A percentile compares a stretch with the other conserved stretches of the same genome.
Evolutionary conservation across 2,888 invertebrate genomes (phyloP).

Genomic region (Augiades crinisus): DNA sequence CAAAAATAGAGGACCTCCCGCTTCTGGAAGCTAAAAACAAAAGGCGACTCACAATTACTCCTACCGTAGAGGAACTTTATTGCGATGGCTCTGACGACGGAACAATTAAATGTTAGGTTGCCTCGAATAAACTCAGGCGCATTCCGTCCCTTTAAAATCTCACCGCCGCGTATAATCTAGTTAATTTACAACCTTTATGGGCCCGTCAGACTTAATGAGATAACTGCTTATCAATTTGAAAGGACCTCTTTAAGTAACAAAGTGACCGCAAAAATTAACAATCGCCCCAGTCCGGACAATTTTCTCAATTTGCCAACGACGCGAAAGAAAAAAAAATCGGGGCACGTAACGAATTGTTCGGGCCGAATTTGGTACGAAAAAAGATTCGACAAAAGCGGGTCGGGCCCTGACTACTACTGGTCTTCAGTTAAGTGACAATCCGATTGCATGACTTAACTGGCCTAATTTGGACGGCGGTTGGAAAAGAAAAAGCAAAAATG

Average conservation of each 20-base stretch:
- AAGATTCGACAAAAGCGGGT: conserved; percentile 48
- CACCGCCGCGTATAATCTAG: conserved; percentile 44
- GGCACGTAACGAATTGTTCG: conserved; percentile 58
- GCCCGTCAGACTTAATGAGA: conserved; percentile 45
- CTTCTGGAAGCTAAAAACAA: conserved; percentile 31
- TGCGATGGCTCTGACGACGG: conserved; percentile 12
- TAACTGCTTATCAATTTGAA: conserved; percentile 55
- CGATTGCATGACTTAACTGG: conserved; percentile 58
- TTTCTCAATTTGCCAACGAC: conserved; percentile 63
- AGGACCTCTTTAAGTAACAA: conserved; percentile 44
- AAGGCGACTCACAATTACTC: conserved; percentile 23
- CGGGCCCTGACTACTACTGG: conserved; percentile 65
- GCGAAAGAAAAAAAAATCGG: conserved; percentile 45
- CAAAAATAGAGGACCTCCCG: conserved; percentile 31
- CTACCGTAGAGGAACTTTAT: conserved; percentile 18
- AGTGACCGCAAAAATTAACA: conserved; percentile 52
- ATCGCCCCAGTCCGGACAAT: conserved; percentile 44
- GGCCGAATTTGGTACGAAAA: conserved; percentile 45
- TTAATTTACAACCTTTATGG: conserved; percentile 51
- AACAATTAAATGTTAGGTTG: conserved; percentile 26
- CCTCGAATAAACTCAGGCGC: conserved; percentile 12
- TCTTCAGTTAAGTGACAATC: conserved; percentile 65
- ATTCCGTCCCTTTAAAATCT: conserved; percentile 17
- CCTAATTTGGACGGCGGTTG: conserved; percentile 55
- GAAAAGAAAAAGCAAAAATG: conserved; percentile 41